These are phyloP conservation scores for Drosophila aff. DNA, from an alignment of 1,140 invertebrate genomes.

Conservation along the genomic window DNA sequence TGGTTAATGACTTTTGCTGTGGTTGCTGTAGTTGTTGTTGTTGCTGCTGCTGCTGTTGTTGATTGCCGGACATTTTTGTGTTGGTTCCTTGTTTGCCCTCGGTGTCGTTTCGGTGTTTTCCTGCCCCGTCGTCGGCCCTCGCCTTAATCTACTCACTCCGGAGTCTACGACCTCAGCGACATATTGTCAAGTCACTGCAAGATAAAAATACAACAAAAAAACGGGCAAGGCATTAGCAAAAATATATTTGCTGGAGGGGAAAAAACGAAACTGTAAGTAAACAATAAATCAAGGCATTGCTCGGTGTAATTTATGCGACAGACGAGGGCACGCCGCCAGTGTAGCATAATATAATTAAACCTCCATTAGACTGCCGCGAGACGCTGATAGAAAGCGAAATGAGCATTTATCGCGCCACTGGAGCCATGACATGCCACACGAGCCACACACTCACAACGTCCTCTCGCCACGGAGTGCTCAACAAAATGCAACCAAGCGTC, in stretches of 20 bases:
- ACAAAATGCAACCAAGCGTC: conserved; percentile 72
- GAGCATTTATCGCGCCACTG: conserved; percentile 72
- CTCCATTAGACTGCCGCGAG: conserved; percentile 71
- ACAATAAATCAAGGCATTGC: conserved; percentile 67
- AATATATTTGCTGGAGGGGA: conserved; percentile 15
- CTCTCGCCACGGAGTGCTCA: conserved; percentile 25
- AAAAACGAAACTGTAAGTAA: conserved; percentile 15
- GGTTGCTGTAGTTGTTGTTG: conserved; percentile 40
- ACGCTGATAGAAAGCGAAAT: conserved; percentile 78
- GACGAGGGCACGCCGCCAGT: conserved; percentile 55
- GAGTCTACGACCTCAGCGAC: conserved; percentile 63
- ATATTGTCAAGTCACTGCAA: conserved; percentile 57
- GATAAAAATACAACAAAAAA: conserved; percentile 50
- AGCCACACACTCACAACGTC: conserved; percentile 18
- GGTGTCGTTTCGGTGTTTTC: conserved; percentile 44
- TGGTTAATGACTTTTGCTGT: conserved; percentile 38
- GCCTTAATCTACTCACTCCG: conserved; percentile 31
- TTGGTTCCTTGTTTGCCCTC: conserved; percentile 70
- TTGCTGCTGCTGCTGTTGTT: conserved; percentile 68
- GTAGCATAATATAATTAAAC: conserved; percentile 78
- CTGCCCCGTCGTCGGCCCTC: conserved; percentile 13
- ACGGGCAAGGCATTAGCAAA: conserved; percentile 52
- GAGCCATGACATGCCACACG: conserved; percentile 66
- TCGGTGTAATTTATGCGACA: conserved; percentile 72
- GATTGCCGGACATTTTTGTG: conserved; percentile 78